phyloP scores from a whole-genome alignment of 2,888 invertebrate species.

The Vanessa cardui region DNA sequence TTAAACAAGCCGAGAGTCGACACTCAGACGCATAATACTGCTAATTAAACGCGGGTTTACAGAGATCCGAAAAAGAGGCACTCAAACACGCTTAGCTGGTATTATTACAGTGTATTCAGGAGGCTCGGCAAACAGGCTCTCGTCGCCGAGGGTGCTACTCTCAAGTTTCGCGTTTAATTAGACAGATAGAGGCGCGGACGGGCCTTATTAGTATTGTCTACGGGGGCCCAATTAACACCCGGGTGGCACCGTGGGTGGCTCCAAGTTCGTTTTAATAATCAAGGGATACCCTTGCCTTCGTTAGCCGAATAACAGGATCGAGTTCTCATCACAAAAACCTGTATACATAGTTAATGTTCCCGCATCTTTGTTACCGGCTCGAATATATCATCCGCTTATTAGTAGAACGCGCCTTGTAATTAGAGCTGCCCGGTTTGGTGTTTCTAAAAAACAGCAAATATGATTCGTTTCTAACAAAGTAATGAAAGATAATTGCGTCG shows the following conservation, averaged over 20 bases:
- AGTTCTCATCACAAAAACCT: constrained; percentile 49
- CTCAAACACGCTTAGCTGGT: constrained; percentile 82
- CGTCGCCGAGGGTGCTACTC: constrained; percentile 79
- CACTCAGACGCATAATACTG: constrained; percentile 81
- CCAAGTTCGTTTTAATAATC: constrained; percentile 80
- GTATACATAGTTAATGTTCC: constrained; percentile 34
- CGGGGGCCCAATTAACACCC: constrained; percentile 83
- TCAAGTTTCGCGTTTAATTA: constrained; percentile 83
- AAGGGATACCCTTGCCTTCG: constrained; percentile 79
- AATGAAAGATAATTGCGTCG: constrained; percentile 23
- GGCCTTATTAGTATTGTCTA: constrained; percentile 83
- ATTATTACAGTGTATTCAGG: constrained; percentile 81
- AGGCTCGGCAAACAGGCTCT: constrained; percentile 79
- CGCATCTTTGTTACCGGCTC: constrained; percentile 25
- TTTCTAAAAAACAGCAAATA: constrained; percentile 25
- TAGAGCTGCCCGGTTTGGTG: constrained; percentile 9
- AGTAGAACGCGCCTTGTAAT: constrained; percentile 18
- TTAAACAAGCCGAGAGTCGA: constrained; percentile 79
- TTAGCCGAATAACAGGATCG: constrained; percentile 79
- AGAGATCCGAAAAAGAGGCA: constrained; percentile 82
- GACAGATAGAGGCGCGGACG: constrained; percentile 82
- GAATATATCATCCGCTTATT: constrained; percentile 28
- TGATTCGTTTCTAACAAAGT: constrained; percentile 15
- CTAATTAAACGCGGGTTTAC: constrained; percentile 82
- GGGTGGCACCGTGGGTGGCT: constrained; percentile 75